A percentile compares a stretch with the other conserved stretches of the same genome.
These are phyloP conservation scores for Pollicipes pollicipes DNA, from an alignment of 1,140 invertebrate genomes.

Conservation along the genomic window DNA sequence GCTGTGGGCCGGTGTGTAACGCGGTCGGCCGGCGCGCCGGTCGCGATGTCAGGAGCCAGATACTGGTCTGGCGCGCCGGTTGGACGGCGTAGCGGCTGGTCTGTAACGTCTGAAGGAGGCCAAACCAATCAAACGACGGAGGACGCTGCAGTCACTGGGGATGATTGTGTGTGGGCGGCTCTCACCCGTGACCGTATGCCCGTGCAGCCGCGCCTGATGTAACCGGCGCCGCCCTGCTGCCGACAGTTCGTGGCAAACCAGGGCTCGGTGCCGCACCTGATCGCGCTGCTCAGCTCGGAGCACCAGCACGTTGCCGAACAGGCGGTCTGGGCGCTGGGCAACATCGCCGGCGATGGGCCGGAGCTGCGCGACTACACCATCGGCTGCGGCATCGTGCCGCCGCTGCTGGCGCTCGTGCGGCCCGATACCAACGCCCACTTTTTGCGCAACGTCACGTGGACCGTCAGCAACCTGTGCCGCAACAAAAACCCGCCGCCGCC, in stretches of 20 bases:
- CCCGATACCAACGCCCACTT: constrained; percentile 33
- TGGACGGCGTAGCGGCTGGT: too few relatives aligned
- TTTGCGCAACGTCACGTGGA: constrained; percentile 61
- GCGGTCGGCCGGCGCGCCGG: too few relatives aligned
- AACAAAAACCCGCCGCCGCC: constrained; percentile 74
- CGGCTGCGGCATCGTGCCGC: constrained; percentile 38
- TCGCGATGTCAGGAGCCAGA: too few relatives aligned
- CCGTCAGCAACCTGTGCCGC: constrained; percentile 78
- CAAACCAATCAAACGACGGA: too few relatives aligned
- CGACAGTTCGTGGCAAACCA: neutral
- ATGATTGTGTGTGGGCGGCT: too few relatives aligned
- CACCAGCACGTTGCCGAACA: constrained; percentile 79
- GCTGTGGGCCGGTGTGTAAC: constrained; percentile 16
- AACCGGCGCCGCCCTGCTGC: too few relatives aligned
- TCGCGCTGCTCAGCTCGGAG: constrained; percentile 51
- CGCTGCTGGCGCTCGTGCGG: constrained; percentile 44
- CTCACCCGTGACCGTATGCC: too few relatives aligned
- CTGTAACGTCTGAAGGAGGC: too few relatives aligned
- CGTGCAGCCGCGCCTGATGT: too few relatives aligned
- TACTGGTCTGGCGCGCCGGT: too few relatives aligned
- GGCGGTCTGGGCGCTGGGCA: constrained; percentile 92
- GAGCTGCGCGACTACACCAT: constrained; percentile 50
- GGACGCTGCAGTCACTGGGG: too few relatives aligned
- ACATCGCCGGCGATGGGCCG: constrained; percentile 57
- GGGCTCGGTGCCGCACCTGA: constrained; percentile 60